Base-by-base conservation (phyloP, 2,797 vertebrate species). In the Paguma larvata region DNA sequence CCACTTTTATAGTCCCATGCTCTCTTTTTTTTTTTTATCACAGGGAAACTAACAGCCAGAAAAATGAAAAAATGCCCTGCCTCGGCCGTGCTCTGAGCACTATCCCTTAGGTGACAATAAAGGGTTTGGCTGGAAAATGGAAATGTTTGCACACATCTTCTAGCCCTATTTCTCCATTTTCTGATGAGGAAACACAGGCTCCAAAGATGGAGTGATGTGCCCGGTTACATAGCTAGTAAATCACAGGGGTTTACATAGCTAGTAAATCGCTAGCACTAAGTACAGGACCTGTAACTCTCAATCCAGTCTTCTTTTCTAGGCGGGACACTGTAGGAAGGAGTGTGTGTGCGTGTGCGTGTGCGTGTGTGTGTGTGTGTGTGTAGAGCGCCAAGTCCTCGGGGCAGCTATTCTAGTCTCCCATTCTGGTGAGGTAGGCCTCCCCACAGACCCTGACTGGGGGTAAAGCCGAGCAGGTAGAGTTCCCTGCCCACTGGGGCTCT, bases 1-100 rank as follows among this genome's bases (percentile, higher is more conserved):
- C 34, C 41, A 46, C 41, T 59, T 53, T 68, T 51, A 41, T 14
- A 59, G 63, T 48, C 25, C 44, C 27, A 72, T 7, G 7, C n/a
- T 79, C 65, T 95, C n/a, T 79, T n/a, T n/a, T 38, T 38, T 38
- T 38, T 91, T 46, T 95, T 91, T 84, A 65, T 77, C 90, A 72
- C n/a, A 92, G 78, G 32, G 32, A 85, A 94, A 95, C 21, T 63
- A 41, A 68, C 3, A 82, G 72, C 19, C 27, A 91, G 68, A 95
- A 83, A 89, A 83, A 92, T 34, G 51, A 92, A 92, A 95, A 95
- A 88, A 51, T 65, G 23, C 16, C 27, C 15, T 62, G 44, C 63
- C n/a, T 67, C 82, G 32, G 23, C 41, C 41, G 25, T 41, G 77
- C 23, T 85, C 56, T 85, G 59, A 89, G 65, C 92, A 79, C 32